Evolutionary conservation across 2,113 vertebrate genomes (phyloP).

Genomic region (Eonycteris spelaea): DNA sequence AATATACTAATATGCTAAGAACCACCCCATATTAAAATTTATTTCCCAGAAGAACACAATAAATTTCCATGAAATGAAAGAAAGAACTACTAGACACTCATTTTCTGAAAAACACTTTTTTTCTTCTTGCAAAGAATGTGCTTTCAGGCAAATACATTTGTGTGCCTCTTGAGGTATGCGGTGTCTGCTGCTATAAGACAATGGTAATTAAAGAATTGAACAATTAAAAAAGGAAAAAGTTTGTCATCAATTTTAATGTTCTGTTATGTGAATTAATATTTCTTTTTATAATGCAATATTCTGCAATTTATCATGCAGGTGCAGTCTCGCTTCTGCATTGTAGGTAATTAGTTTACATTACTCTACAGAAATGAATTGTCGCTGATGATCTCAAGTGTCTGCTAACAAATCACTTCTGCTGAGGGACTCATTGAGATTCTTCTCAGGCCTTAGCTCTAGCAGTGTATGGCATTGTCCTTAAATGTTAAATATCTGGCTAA

Average conservation of each 20-base stretch:
- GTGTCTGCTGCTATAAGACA: constrained; percentile 77
- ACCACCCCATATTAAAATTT: constrained; percentile 80
- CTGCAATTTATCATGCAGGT: constrained; percentile 66
- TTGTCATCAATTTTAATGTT: constrained; percentile 80
- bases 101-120: constrained; percentile 67
- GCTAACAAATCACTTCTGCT: constrained; percentile 74
- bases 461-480: neutral
- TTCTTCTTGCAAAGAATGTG: constrained; percentile 79
- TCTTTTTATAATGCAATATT: constrained; percentile 74
- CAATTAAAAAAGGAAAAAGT: constrained; percentile 80
- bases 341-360: constrained; percentile 82
- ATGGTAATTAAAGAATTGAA: constrained; percentile 81
- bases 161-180: constrained; percentile 73
- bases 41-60: constrained; percentile 81
- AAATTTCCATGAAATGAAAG: constrained; percentile 79
- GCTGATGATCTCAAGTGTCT: constrained; percentile 67
- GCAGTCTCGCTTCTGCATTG: constrained; percentile 63
- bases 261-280: constrained; percentile 77
- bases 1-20: constrained; percentile 70
- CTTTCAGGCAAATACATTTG: constrained; percentile 81
- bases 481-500: constrained; percentile 50
- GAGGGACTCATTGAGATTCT: constrained; percentile 55
- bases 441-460: constrained; percentile 15
- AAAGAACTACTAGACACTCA: constrained; percentile 77
- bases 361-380: constrained; percentile 80